A percentile compares a stretch with the other conserved stretches of the same genome.
Conservation (phyloP, 2,113 vertebrate species). For the Oophaga pumilio region DNA sequence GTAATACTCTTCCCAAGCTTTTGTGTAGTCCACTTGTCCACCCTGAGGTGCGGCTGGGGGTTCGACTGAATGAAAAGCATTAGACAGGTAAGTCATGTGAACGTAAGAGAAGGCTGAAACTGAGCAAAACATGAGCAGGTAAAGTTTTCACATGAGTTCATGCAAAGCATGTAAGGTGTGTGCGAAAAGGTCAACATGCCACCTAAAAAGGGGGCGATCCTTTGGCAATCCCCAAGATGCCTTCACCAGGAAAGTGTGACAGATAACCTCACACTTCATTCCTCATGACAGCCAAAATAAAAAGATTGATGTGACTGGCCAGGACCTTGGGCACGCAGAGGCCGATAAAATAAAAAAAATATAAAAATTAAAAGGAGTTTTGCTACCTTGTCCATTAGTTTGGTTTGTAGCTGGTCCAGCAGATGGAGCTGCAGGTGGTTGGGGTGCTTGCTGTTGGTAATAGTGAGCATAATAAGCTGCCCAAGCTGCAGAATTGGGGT, state of each 20-base stretch:
- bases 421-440: slow-evolving; percentile 87
- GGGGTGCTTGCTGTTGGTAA: slow-evolving; percentile 92
- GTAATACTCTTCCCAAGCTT: slow-evolving; percentile 99
- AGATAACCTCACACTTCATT: not conserved
- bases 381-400: slow-evolving; percentile 93
- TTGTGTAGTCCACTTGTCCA: slow-evolving; percentile 98
- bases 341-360: not conserved
- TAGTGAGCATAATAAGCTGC: slow-evolving; percentile 98
- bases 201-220: slow-evolving; percentile 11
- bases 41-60: slow-evolving; percentile 94
- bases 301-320: not conserved
- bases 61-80: slow-evolving; percentile 84
- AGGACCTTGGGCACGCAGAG: not conserved
- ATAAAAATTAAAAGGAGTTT: not conserved
- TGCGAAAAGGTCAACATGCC: slow-evolving; percentile 41
- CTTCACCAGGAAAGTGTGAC: not conserved
- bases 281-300: not conserved
- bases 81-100: slow-evolving; percentile 3
- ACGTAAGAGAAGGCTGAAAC: not conserved
- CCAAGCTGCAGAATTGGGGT: slow-evolving; percentile 97
- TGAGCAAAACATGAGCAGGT: slow-evolving; percentile 25
- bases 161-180: slow-evolving; percentile 44
- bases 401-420: slow-evolving; percentile 87
- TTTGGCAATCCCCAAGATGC: slow-evolving; percentile 22
- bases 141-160: slow-evolving; percentile 22